Evolutionary conservation across 2,888 invertebrate genomes (phyloP).

Genomic region (Quadroppia sp.): DNA sequence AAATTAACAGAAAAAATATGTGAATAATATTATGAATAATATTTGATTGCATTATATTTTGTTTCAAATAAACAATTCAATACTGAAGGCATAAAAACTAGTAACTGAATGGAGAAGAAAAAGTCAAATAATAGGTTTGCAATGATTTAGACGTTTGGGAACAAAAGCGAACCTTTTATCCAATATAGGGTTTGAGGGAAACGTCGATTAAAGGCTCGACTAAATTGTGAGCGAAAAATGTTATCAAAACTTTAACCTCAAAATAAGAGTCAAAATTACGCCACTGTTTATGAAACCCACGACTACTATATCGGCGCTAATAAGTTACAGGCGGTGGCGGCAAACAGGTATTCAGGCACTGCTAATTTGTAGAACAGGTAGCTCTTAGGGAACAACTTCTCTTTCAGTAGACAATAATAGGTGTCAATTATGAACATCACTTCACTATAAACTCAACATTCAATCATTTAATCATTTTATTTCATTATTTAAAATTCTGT

Average conservation of each 20-base stretch:
- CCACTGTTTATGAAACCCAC: background rate
- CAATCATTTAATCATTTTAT: too few species aligned
- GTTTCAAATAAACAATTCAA: background rate
- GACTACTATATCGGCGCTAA: background rate
- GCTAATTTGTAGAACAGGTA: conserved; percentile 1
- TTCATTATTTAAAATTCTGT: too few species aligned
- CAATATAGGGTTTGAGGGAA: too few species aligned
- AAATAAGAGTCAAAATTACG: background rate
- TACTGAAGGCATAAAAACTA: background rate
- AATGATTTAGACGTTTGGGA: background rate
- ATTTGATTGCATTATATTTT: conserved; percentile 8
- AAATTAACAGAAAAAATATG: conserved; percentile 14
- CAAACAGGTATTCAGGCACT: conserved; percentile 20
- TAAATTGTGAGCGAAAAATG: background rate
- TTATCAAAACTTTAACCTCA: conserved; percentile 24
- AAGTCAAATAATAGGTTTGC: background rate
- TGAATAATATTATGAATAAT: conserved; percentile 17
- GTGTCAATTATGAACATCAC: conserved; percentile 14
- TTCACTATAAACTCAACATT: too few species aligned
- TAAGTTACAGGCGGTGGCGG: conserved; percentile 11
- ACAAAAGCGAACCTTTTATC: background rate
- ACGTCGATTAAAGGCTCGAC: background rate
- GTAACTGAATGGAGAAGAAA: background rate
- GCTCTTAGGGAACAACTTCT: background rate
- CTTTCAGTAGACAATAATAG: conserved; percentile 3